Percentiles rank a stretch among this genome's conserved stretches.
phyloP scores from a whole-genome alignment of 2,797 vertebrate genomes.

The Fistularia tabacaria region DNA sequence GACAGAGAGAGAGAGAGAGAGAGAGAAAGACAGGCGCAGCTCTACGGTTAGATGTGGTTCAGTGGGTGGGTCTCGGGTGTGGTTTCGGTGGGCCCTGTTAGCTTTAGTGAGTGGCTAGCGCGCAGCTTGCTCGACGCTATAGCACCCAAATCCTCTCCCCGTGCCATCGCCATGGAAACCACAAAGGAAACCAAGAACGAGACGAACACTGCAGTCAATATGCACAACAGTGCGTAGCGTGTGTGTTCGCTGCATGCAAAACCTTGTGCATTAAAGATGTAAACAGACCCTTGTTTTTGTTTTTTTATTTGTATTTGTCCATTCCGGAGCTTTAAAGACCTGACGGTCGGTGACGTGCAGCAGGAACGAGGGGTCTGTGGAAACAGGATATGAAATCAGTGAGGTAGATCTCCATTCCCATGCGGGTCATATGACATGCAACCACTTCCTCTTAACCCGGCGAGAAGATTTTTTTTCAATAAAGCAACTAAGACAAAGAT shows the following conservation, averaged over 20 bases:
- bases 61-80: conserved; percentile 19
- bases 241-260: conserved; percentile 18
- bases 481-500: conserved; percentile 3
- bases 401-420: conserved; percentile 41
- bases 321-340: background rate
- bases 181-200: conserved; percentile 1
- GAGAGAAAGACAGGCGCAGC: conserved; percentile 9
- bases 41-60: conserved; percentile 8
- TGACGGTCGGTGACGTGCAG: conserved; percentile 6
- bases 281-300: conserved; percentile 20
- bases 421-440: conserved; percentile 51
- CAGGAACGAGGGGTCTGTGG: conserved; percentile 36
- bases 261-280: conserved; percentile 50
- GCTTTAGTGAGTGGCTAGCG: conserved; percentile 13
- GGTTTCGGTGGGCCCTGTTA: conserved; percentile 34
- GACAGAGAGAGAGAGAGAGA: no score
- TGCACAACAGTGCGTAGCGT: background rate
- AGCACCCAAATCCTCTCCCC: conserved; percentile 12
- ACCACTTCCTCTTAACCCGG: conserved; percentile 57
- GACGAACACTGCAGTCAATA: background rate
- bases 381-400: conserved; percentile 63
- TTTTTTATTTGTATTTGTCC: conserved; percentile 7
- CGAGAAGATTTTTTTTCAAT: conserved; percentile 19
- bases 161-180: conserved; percentile 7
- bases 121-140: conserved; percentile 20